Percentiles rank a stretch among this genome's conserved stretches.
Conservation (phyloP, 2,888 invertebrate species). For the Agrilus cyanescens region DNA sequence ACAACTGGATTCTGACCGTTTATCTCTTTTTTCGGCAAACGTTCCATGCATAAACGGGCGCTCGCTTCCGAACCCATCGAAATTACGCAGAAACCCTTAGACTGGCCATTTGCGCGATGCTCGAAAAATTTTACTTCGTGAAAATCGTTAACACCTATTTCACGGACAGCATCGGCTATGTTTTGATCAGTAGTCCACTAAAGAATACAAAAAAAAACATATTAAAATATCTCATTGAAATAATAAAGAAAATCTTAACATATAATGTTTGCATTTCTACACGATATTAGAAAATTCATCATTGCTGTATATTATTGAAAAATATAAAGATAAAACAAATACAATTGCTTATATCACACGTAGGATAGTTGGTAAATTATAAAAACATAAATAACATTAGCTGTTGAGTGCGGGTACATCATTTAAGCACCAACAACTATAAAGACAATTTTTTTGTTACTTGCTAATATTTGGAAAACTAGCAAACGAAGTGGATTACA, state of each 20-base stretch:
- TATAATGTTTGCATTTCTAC: not conserved
- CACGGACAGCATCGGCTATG: constrained; percentile 78
- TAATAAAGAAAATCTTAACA: not conserved
- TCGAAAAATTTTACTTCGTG: constrained; percentile 99
- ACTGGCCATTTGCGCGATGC: constrained; percentile 96
- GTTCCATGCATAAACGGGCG: constrained; percentile 80
- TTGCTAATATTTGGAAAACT: no score
- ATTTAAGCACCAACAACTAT: no score
- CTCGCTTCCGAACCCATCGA: constrained; percentile 89
- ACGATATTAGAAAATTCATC: constrained; percentile 31
- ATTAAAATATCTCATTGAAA: not conserved
- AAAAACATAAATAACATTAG: no score
- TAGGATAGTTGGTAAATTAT: no score
- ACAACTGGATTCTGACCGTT: constrained; percentile 94
- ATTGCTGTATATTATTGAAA: not conserved
- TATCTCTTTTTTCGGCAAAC: constrained; percentile 87
- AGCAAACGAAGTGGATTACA: no score
- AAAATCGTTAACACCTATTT: constrained; percentile 84
- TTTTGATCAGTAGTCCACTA: constrained; percentile 99
- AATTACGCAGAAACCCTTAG: constrained; percentile 95
- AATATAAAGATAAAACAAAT: no score
- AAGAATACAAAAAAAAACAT: constrained; percentile 24
- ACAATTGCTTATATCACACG: no score
- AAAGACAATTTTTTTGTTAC: no score
- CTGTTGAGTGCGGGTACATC: no score